Conservation (phyloP, 2,888 invertebrate species). For the Axea sp. region DNA sequence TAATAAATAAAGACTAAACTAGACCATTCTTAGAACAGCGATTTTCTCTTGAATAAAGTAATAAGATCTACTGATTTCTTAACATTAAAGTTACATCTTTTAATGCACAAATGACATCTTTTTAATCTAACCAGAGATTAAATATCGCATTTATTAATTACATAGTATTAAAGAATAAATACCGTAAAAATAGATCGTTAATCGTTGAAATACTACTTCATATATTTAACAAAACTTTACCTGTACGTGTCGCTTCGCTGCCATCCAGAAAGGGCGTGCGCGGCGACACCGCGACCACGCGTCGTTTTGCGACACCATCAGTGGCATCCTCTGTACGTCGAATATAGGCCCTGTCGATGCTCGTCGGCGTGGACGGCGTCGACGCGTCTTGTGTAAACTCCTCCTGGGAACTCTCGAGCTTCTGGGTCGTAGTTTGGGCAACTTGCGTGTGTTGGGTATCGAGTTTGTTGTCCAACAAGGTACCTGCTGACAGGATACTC, state of each 20-base stretch:
- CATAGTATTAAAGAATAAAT: too few species aligned
- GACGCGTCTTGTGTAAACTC: constrained; percentile 39
- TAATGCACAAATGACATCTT: too few species aligned
- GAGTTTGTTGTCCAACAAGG: constrained; percentile 18
- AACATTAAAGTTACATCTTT: too few species aligned
- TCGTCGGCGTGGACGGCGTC: constrained; percentile 44
- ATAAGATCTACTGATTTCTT: too few species aligned
- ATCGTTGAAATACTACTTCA: too few species aligned
- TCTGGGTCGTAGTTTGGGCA: constrained; percentile 6
- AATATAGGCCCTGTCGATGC: constrained; percentile 9
- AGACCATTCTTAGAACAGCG: too few species aligned
- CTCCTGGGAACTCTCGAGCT: constrained; percentile 7
- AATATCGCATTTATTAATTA: too few species aligned
- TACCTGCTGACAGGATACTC: constrained; percentile 38
- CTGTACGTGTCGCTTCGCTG: constrained; percentile 48
- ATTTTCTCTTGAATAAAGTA: too few species aligned
- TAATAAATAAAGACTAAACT: too few species aligned
- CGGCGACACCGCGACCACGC: constrained; percentile 11
- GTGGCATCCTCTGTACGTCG: constrained; percentile 1
- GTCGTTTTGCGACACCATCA: constrained; percentile 9
- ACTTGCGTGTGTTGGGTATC: constrained; percentile 8
- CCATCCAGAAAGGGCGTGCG: constrained; percentile 32
- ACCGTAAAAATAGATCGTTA: too few species aligned
- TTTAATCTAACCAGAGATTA: too few species aligned
- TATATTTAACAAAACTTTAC: too few species aligned